phyloP scores from a whole-genome alignment of 2,113 vertebrate species.

The Trematomus loennbergii region DNA sequence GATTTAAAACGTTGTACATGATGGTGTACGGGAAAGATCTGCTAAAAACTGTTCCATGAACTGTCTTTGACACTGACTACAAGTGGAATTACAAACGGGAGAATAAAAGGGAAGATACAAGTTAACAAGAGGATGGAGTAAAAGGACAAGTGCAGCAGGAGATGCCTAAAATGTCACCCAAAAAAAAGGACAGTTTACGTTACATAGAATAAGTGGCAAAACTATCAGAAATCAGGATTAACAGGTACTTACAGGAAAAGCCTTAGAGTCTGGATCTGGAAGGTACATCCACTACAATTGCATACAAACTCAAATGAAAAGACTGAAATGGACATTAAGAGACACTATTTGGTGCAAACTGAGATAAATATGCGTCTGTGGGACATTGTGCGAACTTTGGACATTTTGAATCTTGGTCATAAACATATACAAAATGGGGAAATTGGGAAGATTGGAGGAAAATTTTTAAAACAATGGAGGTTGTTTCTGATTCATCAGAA shows the following conservation, averaged over 20 bases:
- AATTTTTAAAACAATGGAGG: neutral
- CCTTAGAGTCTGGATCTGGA: neutral
- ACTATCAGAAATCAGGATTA: no score
- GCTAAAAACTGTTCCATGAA: neutral
- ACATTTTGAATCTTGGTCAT: neutral
- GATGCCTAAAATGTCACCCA: neutral
- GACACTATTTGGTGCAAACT: neutral
- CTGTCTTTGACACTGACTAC: neutral
- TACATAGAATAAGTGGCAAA: no score
- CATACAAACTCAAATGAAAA: no score
- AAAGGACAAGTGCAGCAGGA: neutral
- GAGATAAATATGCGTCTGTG: neutral
- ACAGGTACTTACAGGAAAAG: no score
- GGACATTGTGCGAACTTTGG: neutral
- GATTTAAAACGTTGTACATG: neutral
- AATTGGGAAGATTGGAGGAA: neutral
- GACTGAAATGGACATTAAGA: neutral
- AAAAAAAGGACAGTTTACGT: neutral
- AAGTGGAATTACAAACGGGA: neutral
- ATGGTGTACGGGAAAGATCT: neutral
- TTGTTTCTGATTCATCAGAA: neutral
- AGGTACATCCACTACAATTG: no score
- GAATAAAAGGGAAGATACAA: neutral
- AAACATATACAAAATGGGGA: neutral
- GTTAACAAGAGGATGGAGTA: neutral